phyloP scores from a whole-genome alignment of 2,888 invertebrate species.

The Nomada goodeniana region DNA sequence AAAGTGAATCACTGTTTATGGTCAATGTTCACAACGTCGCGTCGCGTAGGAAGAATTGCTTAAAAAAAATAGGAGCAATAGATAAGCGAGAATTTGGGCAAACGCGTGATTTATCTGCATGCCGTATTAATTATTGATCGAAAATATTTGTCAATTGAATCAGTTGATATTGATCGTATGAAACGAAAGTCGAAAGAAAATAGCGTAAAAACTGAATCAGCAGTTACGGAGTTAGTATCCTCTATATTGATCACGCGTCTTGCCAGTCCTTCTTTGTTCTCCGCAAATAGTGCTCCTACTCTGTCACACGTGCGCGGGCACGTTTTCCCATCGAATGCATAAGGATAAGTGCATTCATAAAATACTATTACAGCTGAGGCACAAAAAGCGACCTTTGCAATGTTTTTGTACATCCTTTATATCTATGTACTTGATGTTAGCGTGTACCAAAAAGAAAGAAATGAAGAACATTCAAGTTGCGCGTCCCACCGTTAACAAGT shows the following conservation, averaged over 20 bases:
- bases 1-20: neutral
- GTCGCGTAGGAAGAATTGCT: no score
- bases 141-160: slow-evolving; percentile 10
- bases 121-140: neutral
- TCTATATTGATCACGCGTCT: slow-evolving; percentile 69
- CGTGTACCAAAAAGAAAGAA: no score
- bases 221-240: slow-evolving; percentile 62
- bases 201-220: slow-evolving; percentile 29
- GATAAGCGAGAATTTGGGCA: no score
- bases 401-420: no score
- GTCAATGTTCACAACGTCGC: neutral
- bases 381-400: no score
- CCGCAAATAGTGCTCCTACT: slow-evolving; percentile 29
- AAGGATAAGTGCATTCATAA: neutral
- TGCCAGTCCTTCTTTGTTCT: slow-evolving; percentile 42
- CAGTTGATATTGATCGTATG: slow-evolving; percentile 20
- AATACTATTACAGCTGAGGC: neutral
- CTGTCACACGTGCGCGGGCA: slow-evolving; percentile 45
- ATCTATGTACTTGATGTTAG: no score
- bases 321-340: slow-evolving; percentile 30
- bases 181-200: slow-evolving; percentile 39
- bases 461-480: neutral
- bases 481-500: neutral
- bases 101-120: neutral
- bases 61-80: no score